Percentiles rank a stretch among this genome's conserved stretches.
Conservation (phyloP, 2,113 vertebrate genomes). For the Passer montanus region DNA sequence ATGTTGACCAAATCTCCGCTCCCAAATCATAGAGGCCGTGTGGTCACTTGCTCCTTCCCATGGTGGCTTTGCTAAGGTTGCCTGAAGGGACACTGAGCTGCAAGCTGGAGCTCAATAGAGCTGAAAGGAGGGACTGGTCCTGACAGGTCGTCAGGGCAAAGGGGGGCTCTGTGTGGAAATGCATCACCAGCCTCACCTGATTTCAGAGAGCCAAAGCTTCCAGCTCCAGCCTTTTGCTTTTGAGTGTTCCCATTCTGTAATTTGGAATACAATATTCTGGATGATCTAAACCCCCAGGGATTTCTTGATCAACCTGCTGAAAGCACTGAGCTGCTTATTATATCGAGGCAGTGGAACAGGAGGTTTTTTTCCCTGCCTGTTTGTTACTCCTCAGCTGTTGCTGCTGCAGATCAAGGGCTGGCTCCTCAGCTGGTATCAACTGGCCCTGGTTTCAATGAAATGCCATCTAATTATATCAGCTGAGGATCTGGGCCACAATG, state of each 20-base stretch:
- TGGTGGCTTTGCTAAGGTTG: conserved; percentile 12
- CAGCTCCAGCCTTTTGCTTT: background rate
- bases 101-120: background rate
- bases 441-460: conserved; percentile 2
- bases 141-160: background rate
- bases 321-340: background rate
- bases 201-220: background rate
- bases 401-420: background rate
- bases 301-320: background rate
- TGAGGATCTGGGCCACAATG: conserved; percentile 40
- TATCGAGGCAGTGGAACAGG: background rate
- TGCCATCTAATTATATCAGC: conserved; percentile 38
- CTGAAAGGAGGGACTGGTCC: background rate
- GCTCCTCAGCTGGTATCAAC: conserved; percentile 32
- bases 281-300: background rate
- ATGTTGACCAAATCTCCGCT: background rate
- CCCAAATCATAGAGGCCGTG: background rate
- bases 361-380: background rate
- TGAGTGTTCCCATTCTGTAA: background rate
- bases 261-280: background rate
- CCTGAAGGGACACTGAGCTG: background rate
- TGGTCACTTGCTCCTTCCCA: background rate
- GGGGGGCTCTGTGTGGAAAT: background rate
- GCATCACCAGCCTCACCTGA: background rate
- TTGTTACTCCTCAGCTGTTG: background rate